Evolutionary conservation across 1,140 invertebrate genomes (phyloP), one percentile per base, ranked within the genome.

Genomic region (Conopomorpha cramerella): DNA sequence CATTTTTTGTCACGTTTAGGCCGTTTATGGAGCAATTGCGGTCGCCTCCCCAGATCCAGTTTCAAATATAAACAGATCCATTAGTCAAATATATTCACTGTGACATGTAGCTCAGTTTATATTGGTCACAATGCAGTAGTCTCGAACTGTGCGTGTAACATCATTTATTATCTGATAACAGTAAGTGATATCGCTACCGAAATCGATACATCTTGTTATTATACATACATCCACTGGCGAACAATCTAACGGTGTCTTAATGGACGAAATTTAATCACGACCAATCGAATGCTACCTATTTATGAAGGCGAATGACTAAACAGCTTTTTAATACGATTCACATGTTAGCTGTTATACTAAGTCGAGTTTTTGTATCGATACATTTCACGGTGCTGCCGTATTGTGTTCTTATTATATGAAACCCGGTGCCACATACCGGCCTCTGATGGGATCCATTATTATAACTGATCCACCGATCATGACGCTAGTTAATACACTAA

Each of bases 311-410:
- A 50, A 76, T 76, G 71, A 76, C 71, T 76, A 56, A 71, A 73
- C 71, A 73, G 36, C 55, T 76, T 76, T 76, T 73, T 76, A 76
- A 76, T 73, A 76, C 71, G 66, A 73, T 73, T 76, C 71, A 73
- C 71, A 76, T 67, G 71, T 76, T 65, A 58, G 58, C 58, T 48
- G 54, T 65, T 73, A 76, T 73, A 73, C 64, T 71, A 68, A 70
- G 66, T 72, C 70, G 68, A 76, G 64, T 76, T 73, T 73, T 76
- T 76, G 51, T 71, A 65, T 63, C 66, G 57, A 57, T 50, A 72
- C 67, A 70, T 76, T 76, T 76, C 68, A 76, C 71, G 71, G 71
- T 71, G 52, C 57, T 8, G 64, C 70, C 60, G 64, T 73, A 73
- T 76, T 70, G 54, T 65, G 64, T 43, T 73, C 65, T 71, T 73